Evolutionary conservation across 2,113 vertebrate species (phyloP), one percentile per base, ranked within the genome.

Genomic region (Grammomys dolichurus): DNA sequence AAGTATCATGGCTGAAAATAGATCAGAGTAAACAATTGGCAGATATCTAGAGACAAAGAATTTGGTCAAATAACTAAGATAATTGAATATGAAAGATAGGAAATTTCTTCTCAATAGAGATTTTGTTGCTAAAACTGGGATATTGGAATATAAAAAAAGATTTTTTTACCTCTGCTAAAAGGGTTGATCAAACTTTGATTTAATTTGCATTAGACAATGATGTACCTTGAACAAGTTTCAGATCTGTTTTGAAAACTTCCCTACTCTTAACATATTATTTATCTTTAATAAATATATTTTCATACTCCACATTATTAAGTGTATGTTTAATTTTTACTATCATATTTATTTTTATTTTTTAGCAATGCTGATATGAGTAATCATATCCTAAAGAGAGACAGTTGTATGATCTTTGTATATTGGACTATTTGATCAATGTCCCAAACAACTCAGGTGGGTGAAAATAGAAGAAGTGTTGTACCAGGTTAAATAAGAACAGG

Each of bases 141-240:
- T 40, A 48, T n/a, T 1, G 7, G 75, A 3, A 11, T 2, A 0
- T 16, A 3, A 69, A 11, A 48, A 48, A 75, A 22, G 6, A 46
- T 2, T 6, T 1, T 8, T 7, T 85, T 48, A 0, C 40, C 0
- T 6, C 51, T 3, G 24, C 2, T 10, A 73, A 19, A 6, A n/a
- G 43, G 10, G 6, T 6, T 19, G 11, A 19, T 2, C 80, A 54
- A 33, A 91, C 7, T 1, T 67, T 17, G 11, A 6, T 28, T 31
- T 31, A 43, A 67, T 12, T 16, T 80, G 2, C 46, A 48, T 24
- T 8, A 73, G 0, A 14, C n/a, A 22, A 40, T 70, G 1, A 11
- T 4, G 31, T 10, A 84, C 14, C 22, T 88, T 67, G 73, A 51
- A n/a, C 0, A 75, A 31, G 11, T 22, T 40, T 19, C 14, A 56